These are phyloP conservation scores for Lymantria monacha DNA, from an alignment of 2,888 invertebrate species.

Conservation along the genomic window DNA sequence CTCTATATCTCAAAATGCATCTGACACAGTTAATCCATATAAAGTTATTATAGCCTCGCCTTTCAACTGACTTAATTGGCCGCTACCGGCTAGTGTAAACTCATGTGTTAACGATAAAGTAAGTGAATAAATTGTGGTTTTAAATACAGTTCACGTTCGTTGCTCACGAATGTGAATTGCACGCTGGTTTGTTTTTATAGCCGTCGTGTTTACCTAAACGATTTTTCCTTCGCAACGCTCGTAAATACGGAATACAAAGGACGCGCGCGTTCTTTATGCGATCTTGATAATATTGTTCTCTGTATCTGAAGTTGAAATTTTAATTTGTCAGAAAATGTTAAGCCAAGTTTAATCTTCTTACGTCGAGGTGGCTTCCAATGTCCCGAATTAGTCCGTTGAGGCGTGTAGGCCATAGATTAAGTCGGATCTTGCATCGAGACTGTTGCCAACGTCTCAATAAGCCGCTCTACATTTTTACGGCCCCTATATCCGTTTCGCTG, in stretches of 20 bases:
- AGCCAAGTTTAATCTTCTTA: conserved; percentile 53
- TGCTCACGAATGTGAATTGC: conserved; percentile 57
- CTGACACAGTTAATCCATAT: conserved; percentile 74
- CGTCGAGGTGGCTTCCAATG: conserved; percentile 36
- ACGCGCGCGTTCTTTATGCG: conserved; percentile 52
- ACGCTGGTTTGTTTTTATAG: conserved; percentile 58
- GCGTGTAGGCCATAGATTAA: conserved; percentile 63
- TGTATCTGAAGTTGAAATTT: conserved; percentile 55
- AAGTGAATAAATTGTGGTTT: conserved; percentile 65
- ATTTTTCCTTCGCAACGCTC: conserved; percentile 57
- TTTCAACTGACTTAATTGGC: conserved; percentile 71
- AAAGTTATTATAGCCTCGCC: conserved; percentile 71
- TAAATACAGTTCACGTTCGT: conserved; percentile 57
- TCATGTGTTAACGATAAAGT: conserved; percentile 66
- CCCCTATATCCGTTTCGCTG: conserved; percentile 78
- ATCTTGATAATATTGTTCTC: conserved; percentile 64
- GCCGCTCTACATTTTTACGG: conserved; percentile 75
- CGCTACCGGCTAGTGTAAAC: conserved; percentile 67
- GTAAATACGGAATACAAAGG: conserved; percentile 63
- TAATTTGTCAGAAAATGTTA: conserved; percentile 60
- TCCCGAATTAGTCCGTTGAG: conserved; percentile 57
- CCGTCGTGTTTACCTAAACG: conserved; percentile 62
- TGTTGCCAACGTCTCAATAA: conserved; percentile 78
- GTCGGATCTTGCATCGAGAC: conserved; percentile 53
- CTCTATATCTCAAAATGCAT: conserved; percentile 65